Percentiles rank a stretch among this genome's conserved stretches.
Conservation (phyloP, 2,888 invertebrate genomes). For the Latrodectus hesperus region DNA sequence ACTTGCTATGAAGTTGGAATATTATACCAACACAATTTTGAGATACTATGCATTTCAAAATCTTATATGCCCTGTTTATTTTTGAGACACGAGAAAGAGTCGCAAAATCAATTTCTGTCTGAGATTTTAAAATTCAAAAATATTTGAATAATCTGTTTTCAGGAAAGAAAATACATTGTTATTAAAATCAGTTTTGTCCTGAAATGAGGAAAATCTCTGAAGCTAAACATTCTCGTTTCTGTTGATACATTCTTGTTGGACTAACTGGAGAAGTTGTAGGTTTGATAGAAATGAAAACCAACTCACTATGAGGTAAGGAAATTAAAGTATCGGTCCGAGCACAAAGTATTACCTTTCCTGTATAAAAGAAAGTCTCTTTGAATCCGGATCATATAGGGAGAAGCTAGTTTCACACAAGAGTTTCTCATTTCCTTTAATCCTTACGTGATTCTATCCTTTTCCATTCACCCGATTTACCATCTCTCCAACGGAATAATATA, state of each 20-base stretch:
- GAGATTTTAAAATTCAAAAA: too few relatives aligned
- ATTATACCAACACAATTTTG: too few relatives aligned
- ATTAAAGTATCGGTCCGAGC: slow-evolving; percentile 36
- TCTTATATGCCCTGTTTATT: too few relatives aligned
- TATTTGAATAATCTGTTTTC: too few relatives aligned
- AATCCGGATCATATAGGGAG: slow-evolving; percentile 28
- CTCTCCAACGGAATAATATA: slow-evolving; percentile 33
- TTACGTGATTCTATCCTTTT: slow-evolving; percentile 17
- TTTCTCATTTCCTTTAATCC: slow-evolving; percentile 50
- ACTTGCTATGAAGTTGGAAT: too few relatives aligned
- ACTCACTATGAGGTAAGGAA: slow-evolving; percentile 25
- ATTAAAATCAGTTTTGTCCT: neutral
- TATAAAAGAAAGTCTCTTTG: slow-evolving; percentile 24
- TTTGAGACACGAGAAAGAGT: too few relatives aligned
- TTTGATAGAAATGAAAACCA: slow-evolving; percentile 23
- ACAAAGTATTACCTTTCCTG: slow-evolving; percentile 14
- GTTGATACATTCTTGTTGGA: slow-evolving; percentile 9
- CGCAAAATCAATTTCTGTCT: too few relatives aligned
- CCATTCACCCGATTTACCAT: slow-evolving; percentile 51
- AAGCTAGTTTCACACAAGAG: slow-evolving; percentile 28
- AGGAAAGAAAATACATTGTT: neutral
- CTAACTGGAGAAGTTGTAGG: slow-evolving; percentile 1
- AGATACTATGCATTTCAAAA: too few relatives aligned
- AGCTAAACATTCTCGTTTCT: slow-evolving; percentile 13
- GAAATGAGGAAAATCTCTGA: slow-evolving; percentile 9